These are phyloP conservation scores for Trypoxylus dichotomus DNA, from an alignment of 1,140 invertebrate species.

Conservation along the genomic window DNA sequence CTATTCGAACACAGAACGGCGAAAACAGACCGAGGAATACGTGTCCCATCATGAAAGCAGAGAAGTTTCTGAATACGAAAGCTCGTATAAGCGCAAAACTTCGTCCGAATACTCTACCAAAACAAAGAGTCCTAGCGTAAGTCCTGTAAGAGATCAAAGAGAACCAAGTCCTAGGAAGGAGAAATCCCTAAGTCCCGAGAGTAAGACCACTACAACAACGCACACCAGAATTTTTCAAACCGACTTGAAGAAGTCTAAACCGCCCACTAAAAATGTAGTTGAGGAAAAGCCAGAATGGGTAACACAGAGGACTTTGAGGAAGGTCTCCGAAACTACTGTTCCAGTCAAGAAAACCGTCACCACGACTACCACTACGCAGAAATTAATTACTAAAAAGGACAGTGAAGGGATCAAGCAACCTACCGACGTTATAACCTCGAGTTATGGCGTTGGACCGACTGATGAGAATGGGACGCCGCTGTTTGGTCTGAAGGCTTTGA, in stretches of 20 bases:
- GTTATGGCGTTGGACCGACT: conserved; percentile 79
- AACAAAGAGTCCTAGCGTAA: neutral
- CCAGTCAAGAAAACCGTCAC: conserved; percentile 15
- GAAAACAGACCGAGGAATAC: too few relatives aligned
- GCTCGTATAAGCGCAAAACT: neutral
- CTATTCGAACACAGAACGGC: too few relatives aligned
- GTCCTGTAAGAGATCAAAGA: neutral
- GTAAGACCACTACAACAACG: neutral
- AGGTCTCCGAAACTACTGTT: conserved; percentile 38
- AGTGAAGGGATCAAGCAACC: conserved; percentile 47
- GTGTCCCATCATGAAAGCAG: neutral
- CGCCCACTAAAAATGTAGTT: conserved; percentile 38
- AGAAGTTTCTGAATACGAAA: neutral
- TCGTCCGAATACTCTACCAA: conserved; percentile 23
- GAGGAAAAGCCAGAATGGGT: conserved; percentile 50
- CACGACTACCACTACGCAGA: conserved; percentile 35
- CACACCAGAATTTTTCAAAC: conserved; percentile 30
- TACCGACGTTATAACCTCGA: conserved; percentile 72
- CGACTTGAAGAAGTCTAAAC: conserved; percentile 42
- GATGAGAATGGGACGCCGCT: conserved; percentile 76
- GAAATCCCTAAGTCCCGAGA: neutral
- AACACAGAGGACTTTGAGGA: conserved; percentile 46
- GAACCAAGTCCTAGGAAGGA: neutral
- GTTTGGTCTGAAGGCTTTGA: conserved; percentile 73
- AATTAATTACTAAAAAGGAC: conserved; percentile 38